phyloP scores from a whole-genome alignment of 2,888 invertebrate species.

The Hyles lineata region DNA sequence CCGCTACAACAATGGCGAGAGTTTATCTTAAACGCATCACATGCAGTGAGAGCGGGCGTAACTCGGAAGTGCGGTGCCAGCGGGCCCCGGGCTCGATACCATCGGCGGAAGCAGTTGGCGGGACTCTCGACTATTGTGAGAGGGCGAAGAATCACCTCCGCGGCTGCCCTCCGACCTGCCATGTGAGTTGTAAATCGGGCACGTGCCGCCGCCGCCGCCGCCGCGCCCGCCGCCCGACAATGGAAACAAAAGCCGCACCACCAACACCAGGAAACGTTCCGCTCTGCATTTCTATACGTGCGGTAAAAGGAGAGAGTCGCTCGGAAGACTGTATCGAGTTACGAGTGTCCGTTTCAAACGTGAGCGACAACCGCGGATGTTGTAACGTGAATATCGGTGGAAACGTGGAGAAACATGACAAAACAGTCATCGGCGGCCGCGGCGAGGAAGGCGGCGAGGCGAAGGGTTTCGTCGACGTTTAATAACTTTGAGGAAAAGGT shows the following conservation, averaged over 20 bases:
- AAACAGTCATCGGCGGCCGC: slow-evolving; percentile 46
- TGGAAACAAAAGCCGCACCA: slow-evolving; percentile 61
- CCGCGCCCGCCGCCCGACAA: slow-evolving; percentile 49
- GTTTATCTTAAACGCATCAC: slow-evolving; percentile 4
- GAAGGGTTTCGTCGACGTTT: slow-evolving; percentile 52
- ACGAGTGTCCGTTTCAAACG: slow-evolving; percentile 71
- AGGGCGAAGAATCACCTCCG: slow-evolving; percentile 55
- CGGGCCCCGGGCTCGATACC: slow-evolving; percentile 55
- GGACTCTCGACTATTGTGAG: slow-evolving; percentile 78
- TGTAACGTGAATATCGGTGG: slow-evolving; percentile 68
- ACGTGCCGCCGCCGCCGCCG: slow-evolving; percentile 44
- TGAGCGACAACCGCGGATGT: slow-evolving; percentile 73
- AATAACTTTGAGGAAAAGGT: slow-evolving; percentile 71
- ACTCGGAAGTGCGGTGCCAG: slow-evolving; percentile 61
- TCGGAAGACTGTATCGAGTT: slow-evolving; percentile 68
- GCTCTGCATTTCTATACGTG: slow-evolving; percentile 76
- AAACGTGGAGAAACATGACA: slow-evolving; percentile 50
- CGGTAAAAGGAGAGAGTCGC: slow-evolving; percentile 76
- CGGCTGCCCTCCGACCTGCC: slow-evolving; percentile 73
- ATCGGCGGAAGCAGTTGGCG: slow-evolving; percentile 72
- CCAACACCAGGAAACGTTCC: slow-evolving; percentile 78
- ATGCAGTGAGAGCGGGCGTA: slow-evolving; percentile 49
- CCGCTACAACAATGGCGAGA: background rate
- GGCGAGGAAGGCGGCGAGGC: slow-evolving; percentile 56
- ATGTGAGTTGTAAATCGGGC: slow-evolving; percentile 53